Evolutionary conservation across 2,113 vertebrate species (phyloP).

Genomic region (Cyprinodon variegatus): DNA sequence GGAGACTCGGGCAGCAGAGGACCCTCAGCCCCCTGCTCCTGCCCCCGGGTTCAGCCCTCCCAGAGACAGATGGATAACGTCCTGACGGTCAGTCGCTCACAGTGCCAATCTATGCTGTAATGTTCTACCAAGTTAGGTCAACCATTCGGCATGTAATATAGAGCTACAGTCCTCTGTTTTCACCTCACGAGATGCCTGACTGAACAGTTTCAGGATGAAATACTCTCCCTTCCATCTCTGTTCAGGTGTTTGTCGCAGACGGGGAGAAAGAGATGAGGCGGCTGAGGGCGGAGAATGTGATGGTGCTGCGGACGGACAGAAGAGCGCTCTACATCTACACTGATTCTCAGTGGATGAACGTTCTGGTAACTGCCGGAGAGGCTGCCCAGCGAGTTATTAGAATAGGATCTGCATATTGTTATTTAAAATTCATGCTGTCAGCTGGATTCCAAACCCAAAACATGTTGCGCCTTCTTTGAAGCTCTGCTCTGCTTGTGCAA

Average conservation of each 20-base stretch:
- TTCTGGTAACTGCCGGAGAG: constrained; percentile 48
- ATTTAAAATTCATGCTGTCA: too few relatives aligned
- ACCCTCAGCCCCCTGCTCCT: constrained; percentile 41
- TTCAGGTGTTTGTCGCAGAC: constrained; percentile 59
- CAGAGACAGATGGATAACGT: constrained; percentile 6
- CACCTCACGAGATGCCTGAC: background rate
- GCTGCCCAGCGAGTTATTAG: too few relatives aligned
- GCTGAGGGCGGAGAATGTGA: constrained; percentile 51
- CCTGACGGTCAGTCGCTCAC: constrained; percentile 39
- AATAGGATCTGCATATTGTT: too few relatives aligned
- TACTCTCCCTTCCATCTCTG: background rate
- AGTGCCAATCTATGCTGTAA: background rate
- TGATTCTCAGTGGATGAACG: constrained; percentile 64
- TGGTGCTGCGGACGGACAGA: constrained; percentile 66
- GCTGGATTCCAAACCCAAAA: too few relatives aligned
- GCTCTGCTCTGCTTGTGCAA: too few relatives aligned
- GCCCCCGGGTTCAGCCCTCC: constrained; percentile 26
- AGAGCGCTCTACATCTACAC: constrained; percentile 58
- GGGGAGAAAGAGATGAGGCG: constrained; percentile 58
- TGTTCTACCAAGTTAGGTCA: background rate
- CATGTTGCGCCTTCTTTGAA: too few relatives aligned
- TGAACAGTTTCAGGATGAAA: background rate
- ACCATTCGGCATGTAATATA: background rate
- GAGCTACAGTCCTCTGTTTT: too few relatives aligned
- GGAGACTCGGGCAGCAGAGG: constrained; percentile 52